phyloP scores from a whole-genome alignment of 2,797 vertebrate genomes.

The Gambelia wislizenii region DNA sequence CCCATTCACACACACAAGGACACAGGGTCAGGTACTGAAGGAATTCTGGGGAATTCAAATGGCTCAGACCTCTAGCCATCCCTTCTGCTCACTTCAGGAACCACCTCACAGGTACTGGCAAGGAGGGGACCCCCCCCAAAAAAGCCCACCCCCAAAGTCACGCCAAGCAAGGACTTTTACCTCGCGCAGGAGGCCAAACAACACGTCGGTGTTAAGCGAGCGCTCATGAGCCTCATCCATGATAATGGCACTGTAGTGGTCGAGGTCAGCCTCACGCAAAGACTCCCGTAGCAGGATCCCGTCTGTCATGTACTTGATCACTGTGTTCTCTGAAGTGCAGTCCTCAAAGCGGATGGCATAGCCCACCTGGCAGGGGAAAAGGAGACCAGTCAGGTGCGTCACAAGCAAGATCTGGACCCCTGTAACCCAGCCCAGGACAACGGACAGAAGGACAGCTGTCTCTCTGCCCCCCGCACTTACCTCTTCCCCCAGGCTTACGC shows the following conservation, averaged over 20 bases:
- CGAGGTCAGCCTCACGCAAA: conserved; percentile 94
- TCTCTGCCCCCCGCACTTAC: conserved; percentile 77
- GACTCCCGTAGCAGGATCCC: conserved; percentile 97
- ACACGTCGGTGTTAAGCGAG: conserved; percentile 95
- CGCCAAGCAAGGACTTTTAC: conserved; percentile 68
- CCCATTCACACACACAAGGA: too few species aligned
- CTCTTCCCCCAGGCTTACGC: conserved; percentile 93
- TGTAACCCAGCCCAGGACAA: too few species aligned
- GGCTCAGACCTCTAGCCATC: background rate
- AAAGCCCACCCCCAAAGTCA: too few species aligned
- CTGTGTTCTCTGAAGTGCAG: conserved; percentile 94
- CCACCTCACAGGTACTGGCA: background rate
- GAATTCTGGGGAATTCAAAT: background rate
- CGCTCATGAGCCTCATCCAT: conserved; percentile 99
- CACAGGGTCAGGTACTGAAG: background rate
- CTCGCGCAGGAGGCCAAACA: conserved; percentile 96
- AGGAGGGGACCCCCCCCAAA: background rate
- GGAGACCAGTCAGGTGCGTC: too few species aligned
- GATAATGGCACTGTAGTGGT: conserved; percentile 98
- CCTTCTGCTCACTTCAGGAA: background rate
- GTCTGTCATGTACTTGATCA: conserved; percentile 99
- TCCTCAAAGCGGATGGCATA: conserved; percentile 99
- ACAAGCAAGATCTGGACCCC: too few species aligned
- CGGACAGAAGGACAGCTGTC: background rate
- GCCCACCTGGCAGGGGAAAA: conserved; percentile 84